phyloP scores from a whole-genome alignment of 2,888 invertebrate species.

The Eumacrocentrus americanus region DNA sequence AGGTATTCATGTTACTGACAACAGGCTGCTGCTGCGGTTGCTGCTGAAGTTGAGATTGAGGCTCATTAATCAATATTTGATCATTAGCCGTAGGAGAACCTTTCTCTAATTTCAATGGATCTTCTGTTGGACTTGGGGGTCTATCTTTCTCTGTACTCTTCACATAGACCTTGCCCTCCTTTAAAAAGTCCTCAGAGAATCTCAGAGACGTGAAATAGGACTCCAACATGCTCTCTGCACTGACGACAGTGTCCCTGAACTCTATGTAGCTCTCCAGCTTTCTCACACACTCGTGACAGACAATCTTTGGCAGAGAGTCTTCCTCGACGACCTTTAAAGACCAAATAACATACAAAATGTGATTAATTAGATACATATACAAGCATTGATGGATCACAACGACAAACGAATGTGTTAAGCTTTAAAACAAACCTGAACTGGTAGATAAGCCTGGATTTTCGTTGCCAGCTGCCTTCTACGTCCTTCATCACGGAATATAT shows the following conservation, averaged over 20 bases:
- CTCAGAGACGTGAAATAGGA: constrained; percentile 70
- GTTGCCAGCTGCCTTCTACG: constrained; percentile 69
- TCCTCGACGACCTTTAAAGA: constrained; percentile 68
- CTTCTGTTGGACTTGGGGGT: constrained; percentile 45
- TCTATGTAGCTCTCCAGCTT: constrained; percentile 69
- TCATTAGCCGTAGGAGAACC: constrained; percentile 19
- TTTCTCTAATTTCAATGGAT: constrained; percentile 49
- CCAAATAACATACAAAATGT: constrained; percentile 13
- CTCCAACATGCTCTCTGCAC: constrained; percentile 72
- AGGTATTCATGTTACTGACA: constrained; percentile 56
- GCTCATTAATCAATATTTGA: constrained; percentile 42
- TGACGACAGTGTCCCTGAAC: constrained; percentile 70
- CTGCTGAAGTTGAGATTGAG: not conserved
- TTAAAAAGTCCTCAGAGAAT: constrained; percentile 68
- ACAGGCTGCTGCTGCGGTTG: constrained; percentile 52
- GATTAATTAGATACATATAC: not conserved
- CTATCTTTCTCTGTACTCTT: constrained; percentile 55
- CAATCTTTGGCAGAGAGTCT: constrained; percentile 73
- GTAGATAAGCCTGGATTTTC: constrained; percentile 71
- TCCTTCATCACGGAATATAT: constrained; percentile 73
- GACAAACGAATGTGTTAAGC: not conserved
- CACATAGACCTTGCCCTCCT: constrained; percentile 67
- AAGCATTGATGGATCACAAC: not conserved
- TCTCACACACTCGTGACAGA: constrained; percentile 70
- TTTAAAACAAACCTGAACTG: constrained; percentile 65